phyloP scores from a whole-genome alignment of 2,797 vertebrate genomes.

The Neosilurus hyrtlii region DNA sequence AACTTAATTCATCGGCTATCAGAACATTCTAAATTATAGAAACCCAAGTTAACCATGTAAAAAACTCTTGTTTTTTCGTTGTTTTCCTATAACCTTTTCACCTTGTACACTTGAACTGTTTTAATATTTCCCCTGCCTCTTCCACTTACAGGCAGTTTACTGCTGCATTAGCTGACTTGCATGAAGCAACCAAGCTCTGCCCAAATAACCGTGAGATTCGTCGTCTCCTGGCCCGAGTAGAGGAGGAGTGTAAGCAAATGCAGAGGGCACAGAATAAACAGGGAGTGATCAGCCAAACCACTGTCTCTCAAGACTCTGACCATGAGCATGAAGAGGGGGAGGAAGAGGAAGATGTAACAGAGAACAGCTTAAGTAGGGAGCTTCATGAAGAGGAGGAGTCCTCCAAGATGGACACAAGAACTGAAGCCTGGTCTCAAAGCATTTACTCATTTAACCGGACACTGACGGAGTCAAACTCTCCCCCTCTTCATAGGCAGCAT shows the following conservation, averaged over 20 bases:
- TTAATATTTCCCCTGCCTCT: background rate
- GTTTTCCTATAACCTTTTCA: background rate
- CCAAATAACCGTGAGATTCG: conserved; percentile 92
- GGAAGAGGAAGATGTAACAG: conserved; percentile 45
- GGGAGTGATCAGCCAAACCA: conserved; percentile 58
- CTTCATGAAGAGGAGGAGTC: conserved; percentile 71
- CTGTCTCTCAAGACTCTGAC: conserved; percentile 75
- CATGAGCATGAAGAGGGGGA: conserved; percentile 80
- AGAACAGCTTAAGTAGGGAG: conserved; percentile 67
- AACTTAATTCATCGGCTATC: background rate
- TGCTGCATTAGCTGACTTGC: conserved; percentile 87
- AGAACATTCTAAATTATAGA: background rate
- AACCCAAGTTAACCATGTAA: background rate
- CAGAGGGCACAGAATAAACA: conserved; percentile 86
- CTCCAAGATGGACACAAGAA: conserved; percentile 60
- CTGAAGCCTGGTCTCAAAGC: conserved; percentile 69
- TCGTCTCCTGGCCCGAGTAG: conserved; percentile 86
- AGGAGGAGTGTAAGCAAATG: conserved; percentile 93
- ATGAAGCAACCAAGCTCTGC: conserved; percentile 89
- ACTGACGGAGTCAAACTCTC: conserved; percentile 68
- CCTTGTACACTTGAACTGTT: background rate
- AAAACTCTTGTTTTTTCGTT: background rate
- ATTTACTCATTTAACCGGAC: conserved; percentile 72
- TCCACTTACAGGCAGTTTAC: conserved; percentile 80
- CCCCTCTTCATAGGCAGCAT: conserved; percentile 63